phyloP scores from a whole-genome alignment of 1,140 invertebrate genomes.

The Procambarus clarkii region DNA sequence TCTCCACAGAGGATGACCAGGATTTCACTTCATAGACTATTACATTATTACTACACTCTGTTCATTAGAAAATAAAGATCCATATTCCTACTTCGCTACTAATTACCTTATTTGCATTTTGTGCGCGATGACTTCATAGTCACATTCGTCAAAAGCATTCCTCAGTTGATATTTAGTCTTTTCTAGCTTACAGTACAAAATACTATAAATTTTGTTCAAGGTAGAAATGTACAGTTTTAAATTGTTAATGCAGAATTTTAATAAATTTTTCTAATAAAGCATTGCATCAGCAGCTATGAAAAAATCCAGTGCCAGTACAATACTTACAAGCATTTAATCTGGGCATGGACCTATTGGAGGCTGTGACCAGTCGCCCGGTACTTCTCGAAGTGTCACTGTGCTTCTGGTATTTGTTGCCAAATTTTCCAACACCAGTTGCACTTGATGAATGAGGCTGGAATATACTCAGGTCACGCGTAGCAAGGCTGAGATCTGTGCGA shows the following conservation, averaged over 20 bases:
- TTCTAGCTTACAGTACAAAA: neutral
- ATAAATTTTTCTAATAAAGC: neutral
- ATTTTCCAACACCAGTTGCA: constrained; percentile 40
- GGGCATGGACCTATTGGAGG: constrained; percentile 82
- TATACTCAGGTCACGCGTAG: constrained; percentile 52
- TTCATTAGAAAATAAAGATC: no score
- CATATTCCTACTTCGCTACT: no score
- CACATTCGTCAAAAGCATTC: no score
- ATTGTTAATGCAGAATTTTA: neutral
- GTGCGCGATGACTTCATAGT: no score
- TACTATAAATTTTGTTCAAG: neutral
- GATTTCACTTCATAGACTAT: no score
- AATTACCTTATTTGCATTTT: no score
- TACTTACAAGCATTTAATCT: constrained; percentile 81
- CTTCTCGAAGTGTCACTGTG: constrained; percentile 68
- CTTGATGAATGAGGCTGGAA: constrained; percentile 59
- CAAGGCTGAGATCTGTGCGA: constrained; percentile 80
- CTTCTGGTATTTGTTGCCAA: constrained; percentile 73
- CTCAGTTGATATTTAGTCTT: no score
- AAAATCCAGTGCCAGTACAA: neutral
- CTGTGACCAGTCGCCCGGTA: constrained; percentile 75
- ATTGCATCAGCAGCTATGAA: neutral
- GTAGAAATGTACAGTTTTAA: neutral
- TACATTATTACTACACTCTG: no score
- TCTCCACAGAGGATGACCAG: no score